Percentiles rank a stretch among this genome's conserved stretches.
phyloP scores from a whole-genome alignment of 2,888 invertebrate genomes.

The Eristalinus aeneus region DNA sequence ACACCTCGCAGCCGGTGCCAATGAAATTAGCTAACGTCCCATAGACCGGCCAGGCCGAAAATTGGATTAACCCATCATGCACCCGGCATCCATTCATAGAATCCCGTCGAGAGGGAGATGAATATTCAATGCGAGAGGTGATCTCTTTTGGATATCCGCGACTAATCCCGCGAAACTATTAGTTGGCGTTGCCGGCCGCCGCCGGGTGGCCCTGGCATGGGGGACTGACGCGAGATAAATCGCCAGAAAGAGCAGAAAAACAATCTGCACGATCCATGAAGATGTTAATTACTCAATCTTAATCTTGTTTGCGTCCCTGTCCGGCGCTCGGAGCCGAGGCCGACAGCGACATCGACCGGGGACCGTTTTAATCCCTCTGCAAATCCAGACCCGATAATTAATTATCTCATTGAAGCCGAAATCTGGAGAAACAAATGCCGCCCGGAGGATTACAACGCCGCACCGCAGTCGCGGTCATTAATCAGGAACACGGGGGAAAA shows the following conservation, averaged over 20 bases:
- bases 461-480: slow-evolving; percentile 18
- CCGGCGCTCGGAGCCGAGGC: not conserved
- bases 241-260: not conserved
- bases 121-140: slow-evolving; percentile 16
- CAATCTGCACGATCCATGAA: slow-evolving; percentile 30
- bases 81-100: slow-evolving; percentile 30
- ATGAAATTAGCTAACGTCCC: slow-evolving; percentile 46
- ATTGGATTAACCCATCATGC: slow-evolving; percentile 32
- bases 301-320: slow-evolving; percentile 35
- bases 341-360: not conserved
- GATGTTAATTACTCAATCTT: slow-evolving; percentile 36
- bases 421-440: slow-evolving; percentile 16
- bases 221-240: slow-evolving; percentile 18
- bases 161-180: slow-evolving; percentile 29
- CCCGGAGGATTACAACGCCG: slow-evolving; percentile 22
- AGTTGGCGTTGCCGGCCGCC: not conserved
- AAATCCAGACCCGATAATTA: slow-evolving; percentile 3
- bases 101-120: not conserved
- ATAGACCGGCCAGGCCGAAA: slow-evolving; percentile 12
- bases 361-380: slow-evolving; percentile 31
- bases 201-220: not conserved
- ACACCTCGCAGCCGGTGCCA: slow-evolving; percentile 7
- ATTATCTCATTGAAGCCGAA: slow-evolving; percentile 22
- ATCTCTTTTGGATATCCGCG: not conserved
- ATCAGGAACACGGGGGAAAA: slow-evolving; percentile 15